These are phyloP conservation scores for Papilio helenus DNA, from an alignment of 1,140 invertebrate genomes.

Conservation along the genomic window DNA sequence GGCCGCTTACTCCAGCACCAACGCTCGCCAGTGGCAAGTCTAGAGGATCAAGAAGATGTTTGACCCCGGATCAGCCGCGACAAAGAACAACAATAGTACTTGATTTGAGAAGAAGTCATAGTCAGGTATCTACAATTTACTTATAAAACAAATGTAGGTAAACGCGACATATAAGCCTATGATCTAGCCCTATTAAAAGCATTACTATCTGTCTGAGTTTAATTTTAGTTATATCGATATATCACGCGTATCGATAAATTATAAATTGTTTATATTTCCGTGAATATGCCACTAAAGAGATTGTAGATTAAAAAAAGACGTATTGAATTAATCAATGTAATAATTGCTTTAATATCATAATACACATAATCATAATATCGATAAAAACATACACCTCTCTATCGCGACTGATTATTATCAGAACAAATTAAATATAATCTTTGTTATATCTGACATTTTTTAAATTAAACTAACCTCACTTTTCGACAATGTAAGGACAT, in stretches of 20 bases:
- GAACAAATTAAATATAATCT: background rate
- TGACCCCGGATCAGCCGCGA: conserved; percentile 78
- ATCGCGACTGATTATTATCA: background rate
- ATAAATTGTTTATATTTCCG: conserved; percentile 5
- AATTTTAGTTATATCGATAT: conserved; percentile 10
- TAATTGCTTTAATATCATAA: background rate
- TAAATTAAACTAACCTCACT: background rate
- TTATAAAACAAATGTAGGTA: too few relatives aligned
- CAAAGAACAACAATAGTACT: conserved; percentile 79
- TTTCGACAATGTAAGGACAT: background rate
- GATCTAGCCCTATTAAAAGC: background rate
- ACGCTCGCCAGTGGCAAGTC: conserved; percentile 86
- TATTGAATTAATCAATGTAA: background rate
- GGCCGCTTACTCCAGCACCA: conserved; percentile 89
- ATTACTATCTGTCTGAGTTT: conserved; percentile 5
- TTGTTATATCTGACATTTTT: background rate
- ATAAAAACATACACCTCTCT: background rate
- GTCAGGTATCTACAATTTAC: conserved; percentile 71
- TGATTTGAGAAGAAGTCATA: conserved; percentile 84
- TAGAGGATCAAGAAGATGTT: conserved; percentile 73
- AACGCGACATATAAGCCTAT: too few relatives aligned
- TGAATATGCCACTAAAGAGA: background rate
- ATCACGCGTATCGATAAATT: background rate
- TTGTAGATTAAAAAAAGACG: background rate
- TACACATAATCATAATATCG: background rate